phyloP scores from a whole-genome alignment of 2,113 vertebrate species.

The Marmota flaviventris region DNA sequence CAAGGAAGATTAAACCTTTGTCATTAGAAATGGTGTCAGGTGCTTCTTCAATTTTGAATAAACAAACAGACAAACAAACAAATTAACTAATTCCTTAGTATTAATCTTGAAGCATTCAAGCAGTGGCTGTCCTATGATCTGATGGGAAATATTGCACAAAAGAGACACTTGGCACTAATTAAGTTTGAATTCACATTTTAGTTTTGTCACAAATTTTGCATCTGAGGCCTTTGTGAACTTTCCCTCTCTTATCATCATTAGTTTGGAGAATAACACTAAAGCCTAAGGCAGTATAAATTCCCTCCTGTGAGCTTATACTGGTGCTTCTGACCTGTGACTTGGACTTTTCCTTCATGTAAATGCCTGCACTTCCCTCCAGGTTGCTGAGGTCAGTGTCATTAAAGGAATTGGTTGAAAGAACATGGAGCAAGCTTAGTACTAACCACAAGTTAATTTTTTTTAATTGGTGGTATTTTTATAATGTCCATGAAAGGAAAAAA shows the following conservation, averaged over 20 bases:
- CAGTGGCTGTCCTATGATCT: background rate
- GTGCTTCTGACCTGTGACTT: background rate
- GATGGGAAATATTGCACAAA: background rate
- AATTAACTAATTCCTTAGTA: background rate
- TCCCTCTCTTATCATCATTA: background rate
- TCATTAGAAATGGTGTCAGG: too few species aligned
- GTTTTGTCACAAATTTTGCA: background rate
- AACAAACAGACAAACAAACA: too few species aligned
- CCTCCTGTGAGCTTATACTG: background rate
- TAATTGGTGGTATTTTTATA: background rate
- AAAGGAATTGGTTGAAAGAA: background rate
- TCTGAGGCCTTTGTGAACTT: background rate
- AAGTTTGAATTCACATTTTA: background rate
- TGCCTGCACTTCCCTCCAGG: rapidly evolving
- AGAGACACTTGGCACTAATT: background rate
- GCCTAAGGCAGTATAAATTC: background rate
- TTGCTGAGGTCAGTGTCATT: background rate
- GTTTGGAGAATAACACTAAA: background rate
- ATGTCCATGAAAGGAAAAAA: background rate
- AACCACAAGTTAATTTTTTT: background rate
- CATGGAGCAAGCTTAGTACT: background rate
- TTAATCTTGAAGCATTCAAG: background rate
- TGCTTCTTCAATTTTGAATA: background rate
- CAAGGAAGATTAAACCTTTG: background rate
- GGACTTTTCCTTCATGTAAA: background rate